phyloP scores from a whole-genome alignment of 2,888 invertebrate genomes.

The Heliconius ismenius region DNA sequence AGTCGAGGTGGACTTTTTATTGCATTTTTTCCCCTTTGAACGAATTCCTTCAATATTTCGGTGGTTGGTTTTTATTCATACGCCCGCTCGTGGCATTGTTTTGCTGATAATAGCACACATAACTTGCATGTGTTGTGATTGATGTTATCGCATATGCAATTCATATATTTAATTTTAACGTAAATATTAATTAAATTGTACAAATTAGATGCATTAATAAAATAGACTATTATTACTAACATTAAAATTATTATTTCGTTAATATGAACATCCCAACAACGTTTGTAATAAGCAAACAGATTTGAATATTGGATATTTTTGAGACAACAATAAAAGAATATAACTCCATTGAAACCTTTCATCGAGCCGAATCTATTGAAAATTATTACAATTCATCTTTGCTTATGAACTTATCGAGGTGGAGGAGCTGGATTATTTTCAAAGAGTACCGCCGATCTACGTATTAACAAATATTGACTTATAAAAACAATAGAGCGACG shows the following conservation, averaged over 20 bases:
- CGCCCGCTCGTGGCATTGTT: slow-evolving; percentile 78
- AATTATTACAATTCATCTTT: slow-evolving; percentile 79
- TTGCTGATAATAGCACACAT: slow-evolving; percentile 58
- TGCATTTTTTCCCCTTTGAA: slow-evolving; percentile 81
- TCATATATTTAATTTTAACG: background rate
- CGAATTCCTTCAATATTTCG: slow-evolving; percentile 81
- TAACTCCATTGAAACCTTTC: slow-evolving; percentile 64
- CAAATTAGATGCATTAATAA: too few relatives aligned
- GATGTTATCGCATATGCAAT: background rate
- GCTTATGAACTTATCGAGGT: slow-evolving; percentile 64
- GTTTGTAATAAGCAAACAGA: background rate
- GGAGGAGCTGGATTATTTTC: slow-evolving; percentile 71
- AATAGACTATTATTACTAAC: too few relatives aligned
- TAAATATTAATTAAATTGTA: background rate
- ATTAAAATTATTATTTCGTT: background rate
- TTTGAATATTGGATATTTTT: slow-evolving; percentile 7
- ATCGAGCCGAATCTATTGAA: slow-evolving; percentile 69
- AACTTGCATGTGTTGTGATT: background rate
- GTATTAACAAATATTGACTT: slow-evolving; percentile 80
- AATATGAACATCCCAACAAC: background rate
- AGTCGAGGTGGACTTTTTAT: slow-evolving; percentile 68
- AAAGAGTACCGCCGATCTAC: slow-evolving; percentile 71
- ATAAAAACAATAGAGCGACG: slow-evolving; percentile 72
- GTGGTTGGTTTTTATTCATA: slow-evolving; percentile 80
- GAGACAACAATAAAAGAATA: slow-evolving; percentile 63